phyloP scores from a whole-genome alignment of 2,797 vertebrate genomes.

The Aythya fuligula region DNA sequence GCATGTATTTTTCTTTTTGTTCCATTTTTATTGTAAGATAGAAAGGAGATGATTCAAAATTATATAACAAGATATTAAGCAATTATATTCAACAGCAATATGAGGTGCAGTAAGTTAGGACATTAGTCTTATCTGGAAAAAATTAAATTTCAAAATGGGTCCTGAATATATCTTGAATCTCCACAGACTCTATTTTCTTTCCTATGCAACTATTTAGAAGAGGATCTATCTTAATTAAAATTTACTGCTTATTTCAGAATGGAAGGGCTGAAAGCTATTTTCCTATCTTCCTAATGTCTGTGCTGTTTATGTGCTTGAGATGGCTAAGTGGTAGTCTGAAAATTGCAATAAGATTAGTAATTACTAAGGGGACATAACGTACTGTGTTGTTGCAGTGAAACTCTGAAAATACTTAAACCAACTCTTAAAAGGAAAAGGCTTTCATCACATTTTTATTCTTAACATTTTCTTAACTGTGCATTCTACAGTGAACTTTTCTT shows the following conservation, averaged over 20 bases:
- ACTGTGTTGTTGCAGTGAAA: not conserved
- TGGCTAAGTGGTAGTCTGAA: slow-evolving; percentile 52
- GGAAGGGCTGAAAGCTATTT: slow-evolving; percentile 46
- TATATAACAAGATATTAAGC: not conserved
- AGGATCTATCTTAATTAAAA: slow-evolving; percentile 55
- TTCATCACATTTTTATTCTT: not conserved
- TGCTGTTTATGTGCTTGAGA: slow-evolving; percentile 52
- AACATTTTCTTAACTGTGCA: not conserved
- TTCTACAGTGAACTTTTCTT: not conserved
- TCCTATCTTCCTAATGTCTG: slow-evolving; percentile 19
- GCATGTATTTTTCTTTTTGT: not conserved
- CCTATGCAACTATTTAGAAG: not conserved
- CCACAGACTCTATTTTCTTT: slow-evolving; percentile 14
- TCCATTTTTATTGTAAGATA: not conserved
- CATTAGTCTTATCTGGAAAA: slow-evolving; percentile 9
- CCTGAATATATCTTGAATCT: slow-evolving; percentile 9
- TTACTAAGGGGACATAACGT: slow-evolving; percentile 29
- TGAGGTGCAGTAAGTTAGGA: not conserved
- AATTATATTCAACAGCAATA: not conserved
- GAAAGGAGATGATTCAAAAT: not conserved
- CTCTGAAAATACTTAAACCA: not conserved
- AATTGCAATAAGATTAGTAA: slow-evolving; percentile 53
- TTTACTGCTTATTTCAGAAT: slow-evolving; percentile 42
- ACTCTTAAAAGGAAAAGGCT: not conserved
- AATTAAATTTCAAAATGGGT: not conserved